Conservation (phyloP, 2,888 invertebrate genomes). For the Sinohyriopsis cumingii region DNA sequence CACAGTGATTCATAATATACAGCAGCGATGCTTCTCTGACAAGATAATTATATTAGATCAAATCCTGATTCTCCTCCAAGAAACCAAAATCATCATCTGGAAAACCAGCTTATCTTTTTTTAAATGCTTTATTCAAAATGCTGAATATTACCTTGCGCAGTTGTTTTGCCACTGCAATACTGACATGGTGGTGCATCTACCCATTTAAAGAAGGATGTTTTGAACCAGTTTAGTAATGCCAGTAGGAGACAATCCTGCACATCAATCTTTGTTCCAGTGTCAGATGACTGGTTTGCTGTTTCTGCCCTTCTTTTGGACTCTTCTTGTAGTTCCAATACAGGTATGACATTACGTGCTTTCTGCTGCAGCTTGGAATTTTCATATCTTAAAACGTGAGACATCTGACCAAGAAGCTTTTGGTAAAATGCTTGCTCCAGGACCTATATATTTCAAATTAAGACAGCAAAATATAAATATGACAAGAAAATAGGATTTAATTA, state of each 20-base stretch:
- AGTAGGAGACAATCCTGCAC: constrained; percentile 81
- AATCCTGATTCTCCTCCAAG: too few relatives aligned
- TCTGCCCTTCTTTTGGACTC: constrained; percentile 74
- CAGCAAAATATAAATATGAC: not conserved
- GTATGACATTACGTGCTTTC: constrained; percentile 80
- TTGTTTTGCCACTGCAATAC: constrained; percentile 77
- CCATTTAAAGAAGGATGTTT: constrained; percentile 93
- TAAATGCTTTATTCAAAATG: not conserved
- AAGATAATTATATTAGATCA: too few relatives aligned
- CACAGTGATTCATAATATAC: too few relatives aligned
- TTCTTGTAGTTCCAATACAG: constrained; percentile 79
- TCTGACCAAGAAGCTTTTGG: constrained; percentile 49
- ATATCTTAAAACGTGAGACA: constrained; percentile 79
- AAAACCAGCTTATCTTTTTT: not conserved
- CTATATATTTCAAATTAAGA: constrained; percentile 35
- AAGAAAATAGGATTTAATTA: too few relatives aligned
- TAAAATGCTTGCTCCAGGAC: constrained; percentile 57
- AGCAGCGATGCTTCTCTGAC: too few relatives aligned
- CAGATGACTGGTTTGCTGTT: constrained; percentile 18
- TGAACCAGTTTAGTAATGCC: constrained; percentile 93
- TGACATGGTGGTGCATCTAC: constrained; percentile 83
- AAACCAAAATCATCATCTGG: too few relatives aligned
- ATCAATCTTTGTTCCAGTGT: constrained; percentile 31
- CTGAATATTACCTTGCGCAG: constrained; percentile 19
- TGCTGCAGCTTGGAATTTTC: constrained; percentile 80